Percentiles rank a stretch among this genome's conserved stretches.
phyloP scores from a whole-genome alignment of 2,888 invertebrate genomes.

The Brenthis ino region DNA sequence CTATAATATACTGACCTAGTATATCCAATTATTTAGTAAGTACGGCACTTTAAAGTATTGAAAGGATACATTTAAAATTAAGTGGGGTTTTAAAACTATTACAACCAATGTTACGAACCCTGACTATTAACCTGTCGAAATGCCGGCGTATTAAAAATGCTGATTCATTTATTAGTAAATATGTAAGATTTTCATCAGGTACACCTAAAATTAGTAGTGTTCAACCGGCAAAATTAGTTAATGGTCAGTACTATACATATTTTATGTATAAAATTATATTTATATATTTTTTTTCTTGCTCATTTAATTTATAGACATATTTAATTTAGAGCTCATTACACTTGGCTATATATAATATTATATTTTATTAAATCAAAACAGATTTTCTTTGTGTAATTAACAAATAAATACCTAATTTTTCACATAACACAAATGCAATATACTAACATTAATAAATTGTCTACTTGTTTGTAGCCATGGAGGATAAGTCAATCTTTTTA shows the following conservation, averaged over 20 bases:
- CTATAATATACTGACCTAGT: background rate
- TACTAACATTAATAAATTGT: background rate
- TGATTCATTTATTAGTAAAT: constrained; percentile 72
- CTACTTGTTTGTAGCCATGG: constrained; percentile 63
- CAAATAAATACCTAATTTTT: background rate
- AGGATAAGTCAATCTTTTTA: constrained; percentile 70
- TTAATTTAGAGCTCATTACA: background rate
- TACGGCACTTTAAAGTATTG: constrained; percentile 36
- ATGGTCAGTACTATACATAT: constrained; percentile 63
- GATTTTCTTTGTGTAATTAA: background rate
- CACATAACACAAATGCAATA: background rate
- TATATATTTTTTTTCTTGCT: background rate
- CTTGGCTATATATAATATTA: background rate
- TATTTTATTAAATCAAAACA: background rate
- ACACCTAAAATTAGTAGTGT: constrained; percentile 48
- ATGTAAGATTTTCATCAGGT: constrained; percentile 53
- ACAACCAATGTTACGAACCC: constrained; percentile 68
- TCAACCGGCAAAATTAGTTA: constrained; percentile 56
- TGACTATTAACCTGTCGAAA: constrained; percentile 72
- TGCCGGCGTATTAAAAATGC: constrained; percentile 69
- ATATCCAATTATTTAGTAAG: constrained; percentile 45
- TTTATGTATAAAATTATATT: constrained; percentile 3
- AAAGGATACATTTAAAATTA: constrained; percentile 13
- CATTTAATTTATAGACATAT: too few relatives aligned
- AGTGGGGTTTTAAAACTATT: constrained; percentile 33